Evolutionary conservation across 64 coral and sea anemone species (phyloP).

Genomic region (Montipora cactus): DNA sequence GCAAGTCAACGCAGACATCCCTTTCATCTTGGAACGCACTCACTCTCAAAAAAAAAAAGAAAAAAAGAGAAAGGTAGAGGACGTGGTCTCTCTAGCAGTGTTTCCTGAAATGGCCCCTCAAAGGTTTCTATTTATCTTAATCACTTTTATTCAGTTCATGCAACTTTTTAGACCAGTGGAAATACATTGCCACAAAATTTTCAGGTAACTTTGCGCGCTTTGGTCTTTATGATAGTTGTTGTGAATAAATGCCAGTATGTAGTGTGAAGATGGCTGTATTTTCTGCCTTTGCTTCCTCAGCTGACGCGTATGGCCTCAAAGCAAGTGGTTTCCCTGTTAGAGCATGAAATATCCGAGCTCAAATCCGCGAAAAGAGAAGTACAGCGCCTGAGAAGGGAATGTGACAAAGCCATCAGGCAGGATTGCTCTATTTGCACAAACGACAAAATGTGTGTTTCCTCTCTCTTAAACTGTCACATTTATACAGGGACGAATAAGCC

Average conservation of each 20-base stretch:
- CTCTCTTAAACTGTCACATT: slow-evolving; percentile 31
- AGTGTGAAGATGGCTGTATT: neutral
- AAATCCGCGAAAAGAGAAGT: slow-evolving; percentile 77
- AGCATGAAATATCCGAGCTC: slow-evolving; percentile 72
- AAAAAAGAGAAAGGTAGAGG: no score
- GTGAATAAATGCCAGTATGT: neutral
- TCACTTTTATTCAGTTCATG: no score
- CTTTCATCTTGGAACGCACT: no score
- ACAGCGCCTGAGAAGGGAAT: slow-evolving; percentile 67
- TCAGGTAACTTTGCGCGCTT: no score
- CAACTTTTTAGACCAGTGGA: no score
- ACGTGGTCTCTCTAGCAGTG: no score
- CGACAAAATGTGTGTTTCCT: slow-evolving; percentile 29
- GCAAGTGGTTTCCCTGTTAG: slow-evolving; percentile 88
- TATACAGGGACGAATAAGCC: slow-evolving; percentile 4
- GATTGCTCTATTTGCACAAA: slow-evolving; percentile 66
- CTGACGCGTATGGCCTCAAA: slow-evolving; percentile 85
- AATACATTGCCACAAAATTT: no score
- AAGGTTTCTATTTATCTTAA: no score
- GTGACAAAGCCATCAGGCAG: slow-evolving; percentile 52
- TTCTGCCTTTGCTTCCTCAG: slow-evolving; percentile 46
- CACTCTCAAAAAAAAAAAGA: no score
- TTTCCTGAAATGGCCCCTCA: no score
- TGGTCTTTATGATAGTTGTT: no score
- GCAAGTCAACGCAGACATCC: no score